Evolutionary conservation across 2,888 invertebrate species (phyloP).

Genomic region (Troides oblongomaculatus): DNA sequence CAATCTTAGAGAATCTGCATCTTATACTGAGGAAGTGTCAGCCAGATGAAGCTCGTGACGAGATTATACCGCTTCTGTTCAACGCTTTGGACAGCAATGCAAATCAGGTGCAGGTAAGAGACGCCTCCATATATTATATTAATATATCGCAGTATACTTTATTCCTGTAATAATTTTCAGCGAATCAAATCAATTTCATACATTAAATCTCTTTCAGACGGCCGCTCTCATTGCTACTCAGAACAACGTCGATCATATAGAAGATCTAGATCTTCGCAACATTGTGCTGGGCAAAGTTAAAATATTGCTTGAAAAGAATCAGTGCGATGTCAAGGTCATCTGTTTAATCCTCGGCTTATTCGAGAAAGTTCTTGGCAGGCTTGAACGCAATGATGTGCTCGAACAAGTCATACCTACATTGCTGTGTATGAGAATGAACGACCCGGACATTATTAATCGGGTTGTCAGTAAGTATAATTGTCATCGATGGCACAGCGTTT

Average conservation of each 20-base stretch:
- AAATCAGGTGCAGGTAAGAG: conserved; percentile 91
- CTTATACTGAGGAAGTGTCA: conserved; percentile 93
- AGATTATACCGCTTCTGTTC: conserved; percentile 92
- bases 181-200: neutral
- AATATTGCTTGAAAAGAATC: conserved; percentile 88
- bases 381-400: conserved; percentile 92
- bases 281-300: conserved; percentile 92
- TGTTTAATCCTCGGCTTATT: conserved; percentile 88
- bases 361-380: conserved; percentile 89
- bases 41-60: conserved; percentile 87
- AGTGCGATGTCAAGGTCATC: conserved; percentile 88
- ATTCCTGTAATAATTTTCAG: neutral
- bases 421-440: conserved; percentile 90
- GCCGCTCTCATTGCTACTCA: conserved; percentile 93
- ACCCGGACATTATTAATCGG: conserved; percentile 93
- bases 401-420: conserved; percentile 95
- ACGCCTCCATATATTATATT: neutral
- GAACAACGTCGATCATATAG: conserved; percentile 90
- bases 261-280: conserved; percentile 88
- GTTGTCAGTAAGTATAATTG: conserved; percentile 92
- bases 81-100: conserved; percentile 92
- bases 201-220: conserved; percentile 79
- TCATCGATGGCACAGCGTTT: neutral
- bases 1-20: conserved; percentile 93
- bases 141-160: neutral